A percentile compares a stretch with the other conserved stretches of the same genome.
phyloP scores from a whole-genome alignment of 1,140 invertebrate genomes.

The honey bee (Apis mellifera) region Amel_HAv3.1 CM009941.2:15641501-15642000 shows the following conservation, averaged over 20 bases:
- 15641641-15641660: constrained; percentile 67
- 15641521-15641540: constrained; percentile 52
- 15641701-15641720: constrained; percentile 35
- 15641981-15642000: constrained; percentile 72
- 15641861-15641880: constrained; percentile 19
- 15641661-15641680: constrained; percentile 58
- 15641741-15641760: constrained; percentile 1
- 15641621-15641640: constrained; percentile 68
- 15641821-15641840: constrained; percentile 40
- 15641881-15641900: constrained; percentile 26
- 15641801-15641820: constrained; percentile 24
- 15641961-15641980: constrained; percentile 47
- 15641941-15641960: constrained; percentile 10
- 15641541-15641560: constrained; percentile 59
- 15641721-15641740: constrained; percentile 29
- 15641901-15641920: constrained; percentile 24
- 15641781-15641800: constrained; percentile 28
- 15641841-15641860: constrained; percentile 47
- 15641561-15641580: constrained; percentile 53
- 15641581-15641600: constrained; percentile 66
- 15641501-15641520: constrained; percentile 39
- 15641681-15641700: constrained; percentile 51
- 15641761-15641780: constrained; percentile 38
- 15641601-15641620: constrained; percentile 67
- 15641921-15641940: constrained; percentile 49